Evolutionary conservation across 2,888 invertebrate species (phyloP).

Genomic region (Dysmachus trigonus): DNA sequence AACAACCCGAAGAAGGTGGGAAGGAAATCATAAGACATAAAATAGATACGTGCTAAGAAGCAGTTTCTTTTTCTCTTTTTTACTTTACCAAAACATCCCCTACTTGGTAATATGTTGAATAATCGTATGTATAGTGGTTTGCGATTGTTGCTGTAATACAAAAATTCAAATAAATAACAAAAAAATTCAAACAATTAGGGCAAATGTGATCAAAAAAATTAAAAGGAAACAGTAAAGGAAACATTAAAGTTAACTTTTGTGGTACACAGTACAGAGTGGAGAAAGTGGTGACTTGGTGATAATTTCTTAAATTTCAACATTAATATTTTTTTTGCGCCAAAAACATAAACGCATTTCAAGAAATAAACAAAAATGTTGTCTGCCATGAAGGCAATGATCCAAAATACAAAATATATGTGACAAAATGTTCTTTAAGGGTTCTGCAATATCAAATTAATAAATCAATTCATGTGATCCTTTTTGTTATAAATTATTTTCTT

Average conservation of each 20-base stretch:
- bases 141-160: neutral
- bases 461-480: neutral
- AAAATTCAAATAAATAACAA: neutral
- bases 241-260: neutral
- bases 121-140: constrained; percentile 34
- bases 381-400: neutral
- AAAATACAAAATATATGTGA: neutral
- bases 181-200: neutral
- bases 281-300: neutral
- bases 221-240: constrained; percentile 15
- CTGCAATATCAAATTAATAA: neutral
- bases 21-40: neutral
- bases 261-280: constrained; percentile 13
- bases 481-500: neutral
- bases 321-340: neutral
- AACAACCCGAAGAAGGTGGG: neutral
- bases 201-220: neutral
- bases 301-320: neutral
- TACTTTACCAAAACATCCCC: constrained; percentile 21
- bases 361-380: neutral
- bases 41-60: constrained; percentile 21
- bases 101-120: constrained; percentile 38
- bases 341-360: too few species aligned
- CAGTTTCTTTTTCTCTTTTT: neutral
- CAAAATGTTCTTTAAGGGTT: neutral